phyloP scores from a whole-genome alignment of 2,113 vertebrate genomes.

The Aramus guarauna region DNA sequence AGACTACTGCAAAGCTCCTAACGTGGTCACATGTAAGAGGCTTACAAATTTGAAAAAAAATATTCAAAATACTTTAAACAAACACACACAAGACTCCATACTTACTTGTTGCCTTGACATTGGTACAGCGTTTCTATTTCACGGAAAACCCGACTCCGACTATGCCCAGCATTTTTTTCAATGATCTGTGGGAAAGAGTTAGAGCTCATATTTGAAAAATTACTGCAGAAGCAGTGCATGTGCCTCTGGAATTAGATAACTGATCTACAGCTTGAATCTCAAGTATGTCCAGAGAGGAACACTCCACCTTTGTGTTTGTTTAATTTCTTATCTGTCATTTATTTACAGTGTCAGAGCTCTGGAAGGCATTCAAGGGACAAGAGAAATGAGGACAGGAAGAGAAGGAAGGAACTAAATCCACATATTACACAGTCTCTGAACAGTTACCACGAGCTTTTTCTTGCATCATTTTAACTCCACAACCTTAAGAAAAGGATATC shows the following conservation, averaged over 20 bases:
- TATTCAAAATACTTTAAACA: background rate
- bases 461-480: constrained; percentile 1
- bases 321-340: background rate
- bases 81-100: background rate
- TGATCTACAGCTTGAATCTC: background rate
- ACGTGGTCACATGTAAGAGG: background rate
- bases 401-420: background rate
- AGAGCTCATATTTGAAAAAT: background rate
- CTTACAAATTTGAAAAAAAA: background rate
- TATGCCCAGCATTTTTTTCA: constrained; percentile 91
- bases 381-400: background rate
- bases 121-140: constrained; percentile 97
- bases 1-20: background rate
- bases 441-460: background rate
- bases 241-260: background rate
- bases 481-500: background rate
- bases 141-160: constrained; percentile 90
- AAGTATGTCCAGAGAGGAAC: background rate
- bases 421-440: background rate
- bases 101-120: constrained; percentile 95
- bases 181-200: constrained; percentile 82
- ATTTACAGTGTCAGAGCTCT: background rate
- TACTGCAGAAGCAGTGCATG: background rate
- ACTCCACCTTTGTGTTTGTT: background rate
- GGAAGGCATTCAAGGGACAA: background rate